Percentiles rank a stretch among this genome's conserved stretches.
These are phyloP conservation scores for Brachionus calyciflorus DNA, from an alignment of 1,140 invertebrate species.

Conservation along the genomic window DNA sequence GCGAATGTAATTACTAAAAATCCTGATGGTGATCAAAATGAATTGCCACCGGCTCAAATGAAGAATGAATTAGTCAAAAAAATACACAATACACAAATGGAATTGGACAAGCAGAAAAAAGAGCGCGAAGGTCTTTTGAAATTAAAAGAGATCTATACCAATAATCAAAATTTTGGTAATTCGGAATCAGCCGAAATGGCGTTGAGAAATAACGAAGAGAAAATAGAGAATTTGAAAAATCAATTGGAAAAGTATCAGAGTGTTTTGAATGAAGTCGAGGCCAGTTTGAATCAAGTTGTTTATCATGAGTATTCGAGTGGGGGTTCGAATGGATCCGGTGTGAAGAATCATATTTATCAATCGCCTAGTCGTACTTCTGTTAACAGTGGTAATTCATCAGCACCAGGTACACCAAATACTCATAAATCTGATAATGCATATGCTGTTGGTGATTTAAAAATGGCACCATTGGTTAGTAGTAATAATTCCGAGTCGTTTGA, in stretches of 20 bases:
- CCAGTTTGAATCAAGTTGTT: not conserved
- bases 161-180: conserved; percentile 38
- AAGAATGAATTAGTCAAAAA: not conserved
- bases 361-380: not conserved
- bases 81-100: not conserved
- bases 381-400: not conserved
- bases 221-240: not conserved
- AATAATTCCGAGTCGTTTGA: conserved; percentile 29
- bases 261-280: not conserved
- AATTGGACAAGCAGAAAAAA: conserved; percentile 32
- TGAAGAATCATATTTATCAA: not conserved
- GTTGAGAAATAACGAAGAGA: not conserved
- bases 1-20: not conserved
- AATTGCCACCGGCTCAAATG: conserved; percentile 21
- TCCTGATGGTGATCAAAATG: not conserved
- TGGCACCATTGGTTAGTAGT: conserved; percentile 2
- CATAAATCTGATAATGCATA: not conserved
- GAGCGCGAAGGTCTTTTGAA: conserved; percentile 14
- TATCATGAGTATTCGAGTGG: conserved; percentile 15
- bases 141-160: conserved; percentile 10
- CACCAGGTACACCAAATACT: not conserved
- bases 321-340: not conserved
- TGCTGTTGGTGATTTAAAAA: not conserved
- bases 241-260: not conserved
- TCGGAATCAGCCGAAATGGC: not conserved